Base-by-base conservation (phyloP, 1,140 invertebrate species). In the Alviniconcha marisindica region DNA sequence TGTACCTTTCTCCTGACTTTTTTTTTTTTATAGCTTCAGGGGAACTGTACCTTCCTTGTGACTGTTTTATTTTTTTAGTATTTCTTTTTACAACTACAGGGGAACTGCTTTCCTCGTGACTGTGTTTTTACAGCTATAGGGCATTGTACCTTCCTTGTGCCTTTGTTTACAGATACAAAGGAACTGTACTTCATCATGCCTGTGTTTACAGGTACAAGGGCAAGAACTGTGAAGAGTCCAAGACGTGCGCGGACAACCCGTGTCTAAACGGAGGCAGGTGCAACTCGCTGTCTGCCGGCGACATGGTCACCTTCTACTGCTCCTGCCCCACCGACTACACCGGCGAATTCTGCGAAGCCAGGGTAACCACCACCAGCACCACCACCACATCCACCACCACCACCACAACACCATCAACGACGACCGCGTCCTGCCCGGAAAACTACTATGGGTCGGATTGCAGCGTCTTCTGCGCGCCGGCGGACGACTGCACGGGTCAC, bases 191-290 rank as follows among this genome's bases (percentile, higher is more conserved):
- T n/a, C n/a, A 51, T 51, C 21, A 51, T 51, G 10, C 15, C 15
- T 71, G 24, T 40, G 69, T 4, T 71, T 74, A n/a, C 56, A 87
- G 86, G 48, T 85, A 76, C 56, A 83, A 81, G 36, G 83, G 86
- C 21, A 18, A n/a, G 4, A 54, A 44, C 0, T 87, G 86, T 28
- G 28, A 87, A 48, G 38, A 44, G 36, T 24, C 95, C 28, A 94
- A 95, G 71, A 96, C 96, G 0, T 98, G 97, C 91, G 93, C 94
- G 33, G 96, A 97, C 88, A 94, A 94, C 33, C 97, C 97, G 0
- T 98, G 97, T 91, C 93, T 94, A 14, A 96, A 97, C 92, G 96
- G 96, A 33, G 96, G 95, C 66, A 95, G 94, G 33, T 98, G 97
- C 92, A 94, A 95, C 28, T 2, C 38, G 2, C 18, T 80, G 2